A percentile compares a stretch with the other conserved stretches of the same genome.
Conservation (phyloP, 2,113 vertebrate genomes). For the Cyanoramphus novaezelandiae region DNA sequence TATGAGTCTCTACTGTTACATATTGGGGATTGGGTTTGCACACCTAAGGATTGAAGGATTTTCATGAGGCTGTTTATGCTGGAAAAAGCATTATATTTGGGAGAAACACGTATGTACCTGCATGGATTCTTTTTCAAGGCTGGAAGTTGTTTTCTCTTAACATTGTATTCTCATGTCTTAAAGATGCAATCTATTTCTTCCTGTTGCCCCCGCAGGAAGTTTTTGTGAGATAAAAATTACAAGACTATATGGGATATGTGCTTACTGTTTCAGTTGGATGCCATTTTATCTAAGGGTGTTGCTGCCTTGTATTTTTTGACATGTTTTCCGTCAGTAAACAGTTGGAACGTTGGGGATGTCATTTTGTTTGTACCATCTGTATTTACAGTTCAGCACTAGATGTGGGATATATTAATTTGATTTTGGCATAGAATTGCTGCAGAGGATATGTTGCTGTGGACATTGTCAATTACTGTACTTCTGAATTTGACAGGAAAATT, state of each 20-base stretch:
- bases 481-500: neutral
- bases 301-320: neutral
- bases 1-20: rapidly evolving
- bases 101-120: neutral
- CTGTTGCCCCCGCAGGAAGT: neutral
- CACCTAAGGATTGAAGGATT: neutral
- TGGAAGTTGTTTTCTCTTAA: neutral
- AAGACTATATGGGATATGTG: neutral
- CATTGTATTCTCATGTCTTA: neutral
- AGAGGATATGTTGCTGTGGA: neutral
- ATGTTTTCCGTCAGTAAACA: neutral
- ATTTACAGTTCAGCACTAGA: neutral
- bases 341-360: neutral
- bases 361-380: neutral
- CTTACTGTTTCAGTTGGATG: neutral
- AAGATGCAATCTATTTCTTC: neutral
- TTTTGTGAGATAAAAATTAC: neutral
- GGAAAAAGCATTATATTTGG: neutral
- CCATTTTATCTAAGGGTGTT: neutral
- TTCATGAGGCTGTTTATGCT: neutral
- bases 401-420: neutral
- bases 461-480: neutral
- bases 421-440: neutral
- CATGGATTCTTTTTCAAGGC: neutral
- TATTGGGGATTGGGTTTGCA: neutral